phyloP scores from a whole-genome alignment of 64 coral and sea anemone species.

The Dendrophyllia cribrosa region DNA sequence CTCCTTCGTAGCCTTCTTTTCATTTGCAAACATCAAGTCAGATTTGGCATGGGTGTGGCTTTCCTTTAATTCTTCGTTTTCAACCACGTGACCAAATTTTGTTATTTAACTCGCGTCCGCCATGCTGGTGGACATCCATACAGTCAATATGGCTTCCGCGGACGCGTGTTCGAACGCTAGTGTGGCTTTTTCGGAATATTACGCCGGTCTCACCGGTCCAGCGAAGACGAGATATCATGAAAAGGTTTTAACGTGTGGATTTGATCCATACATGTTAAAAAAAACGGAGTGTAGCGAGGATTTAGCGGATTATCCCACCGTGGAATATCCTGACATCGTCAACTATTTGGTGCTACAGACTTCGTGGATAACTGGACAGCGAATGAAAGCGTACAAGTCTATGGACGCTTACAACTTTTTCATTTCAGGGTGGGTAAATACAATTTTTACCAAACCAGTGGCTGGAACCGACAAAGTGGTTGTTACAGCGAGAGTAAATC shows the following conservation, averaged over 20 bases:
- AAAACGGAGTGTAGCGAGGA: constrained; percentile 64
- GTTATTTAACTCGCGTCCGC: constrained; percentile 11
- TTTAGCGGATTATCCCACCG: constrained; percentile 43
- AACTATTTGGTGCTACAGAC: constrained; percentile 82
- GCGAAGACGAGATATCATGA: background rate
- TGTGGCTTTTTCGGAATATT: constrained; percentile 20
- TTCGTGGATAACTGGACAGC: constrained; percentile 61
- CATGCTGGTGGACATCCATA: constrained; percentile 53
- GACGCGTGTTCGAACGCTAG: background rate
- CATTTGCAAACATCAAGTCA: too few species aligned
- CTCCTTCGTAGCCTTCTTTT: too few species aligned
- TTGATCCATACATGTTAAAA: constrained; percentile 5
- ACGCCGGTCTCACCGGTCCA: too few species aligned
- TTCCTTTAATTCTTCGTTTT: constrained; percentile 62
- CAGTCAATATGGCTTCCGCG: constrained; percentile 33
- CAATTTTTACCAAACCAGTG: constrained; percentile 48
- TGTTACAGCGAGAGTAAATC: constrained; percentile 46
- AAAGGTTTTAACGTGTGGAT: constrained; percentile 11
- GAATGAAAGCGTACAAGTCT: constrained; percentile 82
- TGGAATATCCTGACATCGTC: constrained; percentile 84
- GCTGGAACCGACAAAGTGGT: constrained; percentile 4
- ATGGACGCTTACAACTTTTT: constrained; percentile 80
- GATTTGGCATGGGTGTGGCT: too few species aligned
- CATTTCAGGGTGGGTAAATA: constrained; percentile 80
- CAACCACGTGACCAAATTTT: constrained; percentile 12